A percentile compares a stretch with the other conserved stretches of the same genome.
phyloP scores from a whole-genome alignment of 2,113 vertebrate species.

The Heterotilapia buettikoferi region DNA sequence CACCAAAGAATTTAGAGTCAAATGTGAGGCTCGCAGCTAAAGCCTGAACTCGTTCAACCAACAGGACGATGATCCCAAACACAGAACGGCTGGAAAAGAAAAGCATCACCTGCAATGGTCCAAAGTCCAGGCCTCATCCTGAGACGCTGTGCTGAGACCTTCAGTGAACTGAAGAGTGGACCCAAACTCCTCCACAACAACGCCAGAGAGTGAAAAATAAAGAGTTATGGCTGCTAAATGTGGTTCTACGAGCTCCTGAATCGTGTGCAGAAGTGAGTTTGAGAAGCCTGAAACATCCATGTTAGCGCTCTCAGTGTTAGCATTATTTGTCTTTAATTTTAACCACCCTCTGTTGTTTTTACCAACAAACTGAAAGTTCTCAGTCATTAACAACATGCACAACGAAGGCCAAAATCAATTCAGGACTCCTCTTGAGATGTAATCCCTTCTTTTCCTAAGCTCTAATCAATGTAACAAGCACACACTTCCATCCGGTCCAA shows the following conservation, averaged over 20 bases:
- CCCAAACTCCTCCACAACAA: not conserved
- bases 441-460: slow-evolving; percentile 39
- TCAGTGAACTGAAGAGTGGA: not conserved
- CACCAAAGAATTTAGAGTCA: not conserved
- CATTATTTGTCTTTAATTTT: not conserved
- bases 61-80: not conserved
- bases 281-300: not conserved
- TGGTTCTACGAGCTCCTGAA: not conserved
- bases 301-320: not conserved
- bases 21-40: not conserved
- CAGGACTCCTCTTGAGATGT: slow-evolving; percentile 31
- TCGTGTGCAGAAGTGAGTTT: rapidly evolving
- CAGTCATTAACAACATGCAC: slow-evolving; percentile 23
- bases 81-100: not conserved
- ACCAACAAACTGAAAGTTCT: slow-evolving; percentile 5
- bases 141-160: not conserved
- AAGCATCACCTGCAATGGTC: not conserved
- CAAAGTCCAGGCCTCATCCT: not conserved
- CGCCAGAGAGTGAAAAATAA: rapidly evolving
- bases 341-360: not conserved
- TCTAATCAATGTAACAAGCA: slow-evolving; percentile 40
- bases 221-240: not conserved
- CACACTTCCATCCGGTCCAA: not conserved
- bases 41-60: not conserved
- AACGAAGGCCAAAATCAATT: slow-evolving; percentile 30